Evolutionary conservation across 2,113 vertebrate genomes (phyloP).

Genomic region (Actenoides hombroni): DNA sequence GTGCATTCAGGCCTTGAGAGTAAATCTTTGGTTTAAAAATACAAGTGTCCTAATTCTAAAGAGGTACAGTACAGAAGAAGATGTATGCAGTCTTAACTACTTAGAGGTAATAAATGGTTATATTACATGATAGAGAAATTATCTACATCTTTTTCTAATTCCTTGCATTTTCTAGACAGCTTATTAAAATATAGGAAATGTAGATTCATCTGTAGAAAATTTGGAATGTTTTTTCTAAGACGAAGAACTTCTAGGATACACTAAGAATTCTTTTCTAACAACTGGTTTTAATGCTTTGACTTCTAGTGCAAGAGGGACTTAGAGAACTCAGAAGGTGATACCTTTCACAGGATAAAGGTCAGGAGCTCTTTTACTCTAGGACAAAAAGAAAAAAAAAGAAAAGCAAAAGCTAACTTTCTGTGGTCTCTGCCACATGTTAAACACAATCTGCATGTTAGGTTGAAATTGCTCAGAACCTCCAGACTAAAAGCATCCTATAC

Average conservation of each 20-base stretch:
- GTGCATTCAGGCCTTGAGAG: neutral
- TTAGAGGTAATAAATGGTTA: slow-evolving; percentile 54
- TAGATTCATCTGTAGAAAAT: slow-evolving; percentile 63
- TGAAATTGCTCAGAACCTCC: slow-evolving; percentile 72
- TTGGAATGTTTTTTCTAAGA: slow-evolving; percentile 64
- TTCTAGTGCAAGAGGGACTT: slow-evolving; percentile 55
- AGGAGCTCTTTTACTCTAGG: slow-evolving; percentile 73
- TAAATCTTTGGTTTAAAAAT: neutral
- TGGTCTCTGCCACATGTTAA: slow-evolving; percentile 33
- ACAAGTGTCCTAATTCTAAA: neutral
- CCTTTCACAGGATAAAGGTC: slow-evolving; percentile 60
- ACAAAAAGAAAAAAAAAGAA: neutral
- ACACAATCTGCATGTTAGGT: slow-evolving; percentile 80
- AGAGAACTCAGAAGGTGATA: slow-evolving; percentile 36
- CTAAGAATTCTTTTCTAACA: slow-evolving; percentile 64
- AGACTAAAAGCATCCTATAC: slow-evolving; percentile 72
- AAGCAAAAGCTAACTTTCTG: slow-evolving; percentile 48
- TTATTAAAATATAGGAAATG: slow-evolving; percentile 62
- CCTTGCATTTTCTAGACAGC: slow-evolving; percentile 72
- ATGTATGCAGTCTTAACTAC: neutral
- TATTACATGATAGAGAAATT: slow-evolving; percentile 56
- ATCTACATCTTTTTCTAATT: slow-evolving; percentile 70
- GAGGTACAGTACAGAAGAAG: slow-evolving; percentile 23
- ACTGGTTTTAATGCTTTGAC: slow-evolving; percentile 73
- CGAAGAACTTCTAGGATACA: slow-evolving; percentile 39